phyloP scores from a whole-genome alignment of 2,113 vertebrate species.

The Cottus gobio region DNA sequence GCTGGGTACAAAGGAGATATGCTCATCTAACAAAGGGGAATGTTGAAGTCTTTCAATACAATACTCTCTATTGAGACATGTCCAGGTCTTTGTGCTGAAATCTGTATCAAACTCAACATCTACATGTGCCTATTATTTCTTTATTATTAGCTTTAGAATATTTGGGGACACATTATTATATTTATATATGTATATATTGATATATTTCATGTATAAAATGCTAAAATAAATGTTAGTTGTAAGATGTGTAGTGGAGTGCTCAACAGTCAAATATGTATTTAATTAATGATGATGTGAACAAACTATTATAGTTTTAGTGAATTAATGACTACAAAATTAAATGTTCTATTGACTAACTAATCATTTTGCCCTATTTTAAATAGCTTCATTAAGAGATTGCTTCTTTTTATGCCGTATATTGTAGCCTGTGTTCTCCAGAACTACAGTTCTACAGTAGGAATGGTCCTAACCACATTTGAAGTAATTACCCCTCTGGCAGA shows the following conservation, averaged over 20 bases:
- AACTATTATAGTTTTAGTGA: neutral
- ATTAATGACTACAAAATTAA: neutral
- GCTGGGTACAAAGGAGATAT: neutral
- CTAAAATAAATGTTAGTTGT: neutral
- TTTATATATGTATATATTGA: neutral
- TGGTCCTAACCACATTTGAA: conserved; percentile 48
- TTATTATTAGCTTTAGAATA: neutral
- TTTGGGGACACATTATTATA: neutral
- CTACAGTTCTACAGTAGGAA: conserved; percentile 15
- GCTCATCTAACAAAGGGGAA: conserved; percentile 21
- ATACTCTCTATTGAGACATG: neutral
- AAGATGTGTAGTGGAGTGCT: neutral
- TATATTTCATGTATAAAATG: neutral
- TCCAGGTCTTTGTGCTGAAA: neutral
- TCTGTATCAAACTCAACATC: neutral
- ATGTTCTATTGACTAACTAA: neutral
- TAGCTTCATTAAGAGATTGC: conserved; percentile 24
- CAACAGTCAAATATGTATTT: neutral
- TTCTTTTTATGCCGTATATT: neutral
- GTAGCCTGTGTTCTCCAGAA: conserved; percentile 5
- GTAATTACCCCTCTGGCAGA: conserved; percentile 59
- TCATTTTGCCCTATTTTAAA: conserved; percentile 3
- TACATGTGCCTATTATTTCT: neutral
- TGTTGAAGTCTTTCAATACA: neutral
- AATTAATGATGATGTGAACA: no score